Conservation (phyloP, 2,113 vertebrate genomes). For the Gymnarchus niloticus region DNA sequence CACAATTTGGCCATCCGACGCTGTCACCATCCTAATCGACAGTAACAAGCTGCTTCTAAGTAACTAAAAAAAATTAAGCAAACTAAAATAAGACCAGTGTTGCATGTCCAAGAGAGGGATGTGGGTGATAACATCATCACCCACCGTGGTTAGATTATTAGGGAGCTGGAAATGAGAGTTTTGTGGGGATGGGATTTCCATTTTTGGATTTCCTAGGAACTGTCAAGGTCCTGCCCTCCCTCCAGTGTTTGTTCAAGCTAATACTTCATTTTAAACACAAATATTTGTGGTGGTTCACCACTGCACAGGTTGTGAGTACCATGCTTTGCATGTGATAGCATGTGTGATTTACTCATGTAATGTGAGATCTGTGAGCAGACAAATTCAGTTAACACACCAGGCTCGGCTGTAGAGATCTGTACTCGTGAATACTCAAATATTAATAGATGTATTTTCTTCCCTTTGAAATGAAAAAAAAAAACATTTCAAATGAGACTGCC, state of each 20-base stretch:
- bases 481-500: neutral
- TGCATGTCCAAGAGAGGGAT: neutral
- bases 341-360: neutral
- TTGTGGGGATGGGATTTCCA: neutral
- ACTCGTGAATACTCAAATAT: neutral
- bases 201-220: neutral
- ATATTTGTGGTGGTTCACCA: neutral
- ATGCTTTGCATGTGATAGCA: neutral
- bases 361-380: neutral
- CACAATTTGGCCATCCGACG: neutral
- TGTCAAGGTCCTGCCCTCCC: neutral
- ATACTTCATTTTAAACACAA: neutral
- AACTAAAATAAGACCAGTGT: neutral
- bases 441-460: neutral
- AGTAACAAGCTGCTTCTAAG: neutral
- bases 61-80: neutral
- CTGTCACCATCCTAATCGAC: neutral
- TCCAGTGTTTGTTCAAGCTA: neutral
- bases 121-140: neutral
- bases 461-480: neutral
- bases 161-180: neutral
- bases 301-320: neutral
- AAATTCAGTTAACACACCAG: neutral
- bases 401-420: neutral
- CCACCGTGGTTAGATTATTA: neutral